Evolutionary conservation across 2,113 vertebrate species (phyloP).

Genomic region (Oncorhynchus gorbuscha): DNA sequence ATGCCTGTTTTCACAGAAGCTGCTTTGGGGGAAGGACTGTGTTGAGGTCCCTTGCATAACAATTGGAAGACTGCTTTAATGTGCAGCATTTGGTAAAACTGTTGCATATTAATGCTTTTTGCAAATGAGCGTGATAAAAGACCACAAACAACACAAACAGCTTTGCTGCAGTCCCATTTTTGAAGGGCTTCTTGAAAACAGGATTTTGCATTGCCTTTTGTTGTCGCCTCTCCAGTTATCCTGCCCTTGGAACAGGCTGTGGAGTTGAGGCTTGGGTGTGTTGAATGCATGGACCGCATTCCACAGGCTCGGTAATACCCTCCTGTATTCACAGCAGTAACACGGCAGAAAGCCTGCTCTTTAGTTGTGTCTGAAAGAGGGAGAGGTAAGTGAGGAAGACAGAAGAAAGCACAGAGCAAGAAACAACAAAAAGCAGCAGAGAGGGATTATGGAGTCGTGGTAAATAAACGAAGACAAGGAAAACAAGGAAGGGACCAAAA

Average conservation of each 20-base stretch:
- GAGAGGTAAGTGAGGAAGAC: background rate
- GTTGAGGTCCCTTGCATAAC: slow-evolving; percentile 49
- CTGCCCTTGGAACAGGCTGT: slow-evolving; percentile 42
- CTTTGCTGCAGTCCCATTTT: slow-evolving; percentile 55
- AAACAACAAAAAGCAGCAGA: background rate
- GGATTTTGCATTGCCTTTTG: slow-evolving; percentile 51
- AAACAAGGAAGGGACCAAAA: slow-evolving; percentile 2
- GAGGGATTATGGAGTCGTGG: background rate
- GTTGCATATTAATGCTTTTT: slow-evolving; percentile 56
- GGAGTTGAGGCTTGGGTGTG: slow-evolving; percentile 33
- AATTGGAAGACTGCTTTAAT: slow-evolving; percentile 37
- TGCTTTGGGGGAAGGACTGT: slow-evolving; percentile 67
- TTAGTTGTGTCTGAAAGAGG: background rate
- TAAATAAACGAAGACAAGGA: background rate
- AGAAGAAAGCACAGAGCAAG: background rate
- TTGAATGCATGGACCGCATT: slow-evolving; percentile 56
- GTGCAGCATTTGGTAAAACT: slow-evolving; percentile 57
- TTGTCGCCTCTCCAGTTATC: slow-evolving; percentile 57
- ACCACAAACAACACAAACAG: slow-evolving; percentile 25
- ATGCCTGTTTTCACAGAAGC: slow-evolving; percentile 80
- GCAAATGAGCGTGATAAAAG: slow-evolving; percentile 38
- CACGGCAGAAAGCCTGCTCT: slow-evolving; percentile 23
- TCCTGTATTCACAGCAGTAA: slow-evolving; percentile 43
- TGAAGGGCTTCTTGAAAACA: slow-evolving; percentile 68
- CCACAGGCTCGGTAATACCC: slow-evolving; percentile 45